Evolutionary conservation across 2,888 invertebrate species (phyloP).

Genomic region (Scrobipalpa costella): DNA sequence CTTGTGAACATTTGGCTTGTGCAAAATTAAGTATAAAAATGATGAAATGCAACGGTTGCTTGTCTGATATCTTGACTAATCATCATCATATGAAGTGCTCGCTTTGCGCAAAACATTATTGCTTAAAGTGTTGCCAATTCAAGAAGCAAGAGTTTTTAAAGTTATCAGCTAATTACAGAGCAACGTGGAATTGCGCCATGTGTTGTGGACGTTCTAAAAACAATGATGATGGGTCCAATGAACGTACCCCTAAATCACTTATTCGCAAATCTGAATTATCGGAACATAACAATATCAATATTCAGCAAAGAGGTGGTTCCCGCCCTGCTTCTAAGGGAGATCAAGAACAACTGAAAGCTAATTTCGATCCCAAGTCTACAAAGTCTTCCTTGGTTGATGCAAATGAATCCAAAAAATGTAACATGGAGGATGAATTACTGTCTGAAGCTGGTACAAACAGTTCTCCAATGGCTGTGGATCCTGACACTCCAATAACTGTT

Average conservation of each 20-base stretch:
- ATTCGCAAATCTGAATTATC: neutral
- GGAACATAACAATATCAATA: neutral
- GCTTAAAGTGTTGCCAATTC: neutral
- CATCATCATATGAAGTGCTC: neutral
- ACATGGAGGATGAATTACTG: too few relatives aligned
- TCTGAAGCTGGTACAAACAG: neutral
- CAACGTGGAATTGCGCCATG: neutral
- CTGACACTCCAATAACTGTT: too few relatives aligned
- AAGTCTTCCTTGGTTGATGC: neutral
- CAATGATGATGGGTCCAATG: neutral
- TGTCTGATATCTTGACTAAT: neutral
- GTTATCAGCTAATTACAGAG: neutral
- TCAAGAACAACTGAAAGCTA: neutral
- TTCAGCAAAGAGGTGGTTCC: neutral
- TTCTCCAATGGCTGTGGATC: neutral
- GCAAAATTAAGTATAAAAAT: too few relatives aligned
- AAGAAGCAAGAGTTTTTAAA: neutral
- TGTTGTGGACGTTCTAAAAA: neutral
- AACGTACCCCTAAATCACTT: neutral
- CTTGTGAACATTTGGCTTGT: neutral
- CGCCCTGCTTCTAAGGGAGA: neutral
- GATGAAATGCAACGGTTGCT: neutral
- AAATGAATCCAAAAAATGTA: too few relatives aligned
- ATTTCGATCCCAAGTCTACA: neutral
- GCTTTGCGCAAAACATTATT: neutral